phyloP scores from a whole-genome alignment of 2,797 vertebrate species.

The Chaenodraco wilsoni region DNA sequence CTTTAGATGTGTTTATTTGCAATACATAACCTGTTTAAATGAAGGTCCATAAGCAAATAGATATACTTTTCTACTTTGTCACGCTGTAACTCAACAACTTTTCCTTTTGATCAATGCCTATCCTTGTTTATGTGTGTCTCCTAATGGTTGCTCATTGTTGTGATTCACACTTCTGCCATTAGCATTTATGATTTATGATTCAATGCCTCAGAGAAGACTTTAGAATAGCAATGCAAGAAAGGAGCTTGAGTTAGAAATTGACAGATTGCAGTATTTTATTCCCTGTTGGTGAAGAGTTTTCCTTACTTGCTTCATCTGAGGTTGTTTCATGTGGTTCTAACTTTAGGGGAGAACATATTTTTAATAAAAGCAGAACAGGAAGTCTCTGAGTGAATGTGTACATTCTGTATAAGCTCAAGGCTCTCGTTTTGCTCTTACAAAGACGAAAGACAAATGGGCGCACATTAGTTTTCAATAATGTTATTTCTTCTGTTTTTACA shows the following conservation, averaged over 20 bases:
- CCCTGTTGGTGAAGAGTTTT: constrained; percentile 50
- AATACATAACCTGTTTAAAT: constrained; percentile 30
- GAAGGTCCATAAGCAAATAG: constrained; percentile 32
- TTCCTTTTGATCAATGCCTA: constrained; percentile 42
- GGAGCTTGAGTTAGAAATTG: constrained; percentile 50
- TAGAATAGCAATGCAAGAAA: constrained; percentile 58
- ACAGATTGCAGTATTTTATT: constrained; percentile 70
- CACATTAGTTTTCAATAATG: constrained; percentile 27
- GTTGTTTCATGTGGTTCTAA: constrained; percentile 34
- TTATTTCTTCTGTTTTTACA: constrained; percentile 22
- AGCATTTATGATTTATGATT: constrained; percentile 60
- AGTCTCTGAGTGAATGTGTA: constrained; percentile 6
- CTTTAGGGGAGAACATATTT: constrained; percentile 26
- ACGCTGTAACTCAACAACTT: constrained; percentile 13
- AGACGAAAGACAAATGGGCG: constrained; percentile 41
- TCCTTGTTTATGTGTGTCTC: constrained; percentile 47
- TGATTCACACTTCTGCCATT: constrained; percentile 57
- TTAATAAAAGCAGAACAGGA: constrained; percentile 30
- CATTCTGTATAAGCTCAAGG: neutral
- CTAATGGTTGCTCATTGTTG: constrained; percentile 33
- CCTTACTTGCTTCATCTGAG: constrained; percentile 47
- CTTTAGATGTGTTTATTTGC: constrained; percentile 27
- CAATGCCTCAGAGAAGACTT: constrained; percentile 66
- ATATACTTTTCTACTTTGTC: constrained; percentile 10
- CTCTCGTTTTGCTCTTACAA: constrained; percentile 16